phyloP scores from a whole-genome alignment of 2,113 vertebrate genomes.

The Ivindomyrus marchei region DNA sequence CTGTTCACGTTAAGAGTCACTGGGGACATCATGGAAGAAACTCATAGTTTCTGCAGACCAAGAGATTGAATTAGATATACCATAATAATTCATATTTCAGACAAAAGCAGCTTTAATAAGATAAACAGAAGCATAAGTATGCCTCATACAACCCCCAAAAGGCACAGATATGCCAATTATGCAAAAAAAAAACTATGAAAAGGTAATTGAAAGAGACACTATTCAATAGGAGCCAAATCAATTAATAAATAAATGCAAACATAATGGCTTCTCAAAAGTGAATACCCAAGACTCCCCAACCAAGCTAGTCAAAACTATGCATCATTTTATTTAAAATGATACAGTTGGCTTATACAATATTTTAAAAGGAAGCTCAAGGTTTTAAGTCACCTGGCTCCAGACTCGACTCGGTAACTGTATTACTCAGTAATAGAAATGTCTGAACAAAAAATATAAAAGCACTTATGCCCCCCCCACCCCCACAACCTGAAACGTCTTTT shows the following conservation, averaged over 20 bases:
- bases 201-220: not conserved
- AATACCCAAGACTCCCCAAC: not conserved
- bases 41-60: not conserved
- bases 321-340: not conserved
- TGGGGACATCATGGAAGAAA: not conserved
- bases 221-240: not conserved
- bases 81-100: not conserved
- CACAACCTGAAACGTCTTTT: not conserved
- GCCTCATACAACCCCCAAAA: not conserved
- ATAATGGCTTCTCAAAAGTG: not conserved
- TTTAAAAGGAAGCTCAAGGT: not conserved
- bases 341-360: not conserved
- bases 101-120: not conserved
- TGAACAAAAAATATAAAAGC: not conserved
- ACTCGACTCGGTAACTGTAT: not conserved
- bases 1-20: not conserved
- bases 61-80: not conserved
- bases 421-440: not conserved
- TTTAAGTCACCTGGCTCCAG: not conserved
- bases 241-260: conserved; percentile 2
- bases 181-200: not conserved
- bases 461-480: not conserved
- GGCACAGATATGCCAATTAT: not conserved
- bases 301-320: not conserved
- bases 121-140: not conserved